Evolutionary conservation across 1,140 invertebrate genomes (phyloP).

Genomic region (Alviniconcha marisindica): DNA sequence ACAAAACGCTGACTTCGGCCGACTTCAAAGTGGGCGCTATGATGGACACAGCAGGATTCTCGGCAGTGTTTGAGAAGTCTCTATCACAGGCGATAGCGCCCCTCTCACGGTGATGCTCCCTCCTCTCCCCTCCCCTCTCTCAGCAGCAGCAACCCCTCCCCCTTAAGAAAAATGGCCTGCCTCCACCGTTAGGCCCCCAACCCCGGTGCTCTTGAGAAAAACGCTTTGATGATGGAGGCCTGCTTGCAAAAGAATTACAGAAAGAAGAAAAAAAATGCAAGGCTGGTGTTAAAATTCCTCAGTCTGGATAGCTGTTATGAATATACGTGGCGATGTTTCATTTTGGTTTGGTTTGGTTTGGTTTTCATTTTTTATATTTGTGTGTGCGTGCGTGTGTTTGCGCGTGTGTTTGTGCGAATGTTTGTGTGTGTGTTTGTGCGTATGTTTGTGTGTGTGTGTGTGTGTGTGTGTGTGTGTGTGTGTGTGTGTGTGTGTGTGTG

Average conservation of each 20-base stretch:
- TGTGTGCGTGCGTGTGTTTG: background rate
- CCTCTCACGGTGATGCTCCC: background rate
- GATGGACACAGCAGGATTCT: constrained; percentile 25
- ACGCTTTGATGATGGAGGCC: constrained; percentile 10
- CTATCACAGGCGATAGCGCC: constrained; percentile 17
- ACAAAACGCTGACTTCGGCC: constrained; percentile 31
- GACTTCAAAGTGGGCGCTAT: constrained; percentile 26
- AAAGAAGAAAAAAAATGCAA: background rate
- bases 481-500: too few species aligned
- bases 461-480: too few species aligned
- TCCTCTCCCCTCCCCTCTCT: too few species aligned
- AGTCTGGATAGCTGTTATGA: too few species aligned
- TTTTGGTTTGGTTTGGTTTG: background rate
- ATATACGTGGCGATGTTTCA: background rate
- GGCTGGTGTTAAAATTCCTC: too few species aligned
- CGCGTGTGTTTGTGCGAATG: too few species aligned
- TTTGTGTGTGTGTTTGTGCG: too few species aligned
- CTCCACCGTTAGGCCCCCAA: background rate
- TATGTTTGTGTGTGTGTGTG: background rate
- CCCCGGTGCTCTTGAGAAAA: background rate
- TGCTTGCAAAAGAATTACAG: background rate
- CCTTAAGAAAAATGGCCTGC: background rate
- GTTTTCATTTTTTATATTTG: background rate
- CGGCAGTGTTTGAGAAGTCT: constrained; percentile 26
- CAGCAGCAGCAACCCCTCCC: background rate